Base-by-base conservation (phyloP, 2,797 vertebrate species). In the Nasua narica region DNA sequence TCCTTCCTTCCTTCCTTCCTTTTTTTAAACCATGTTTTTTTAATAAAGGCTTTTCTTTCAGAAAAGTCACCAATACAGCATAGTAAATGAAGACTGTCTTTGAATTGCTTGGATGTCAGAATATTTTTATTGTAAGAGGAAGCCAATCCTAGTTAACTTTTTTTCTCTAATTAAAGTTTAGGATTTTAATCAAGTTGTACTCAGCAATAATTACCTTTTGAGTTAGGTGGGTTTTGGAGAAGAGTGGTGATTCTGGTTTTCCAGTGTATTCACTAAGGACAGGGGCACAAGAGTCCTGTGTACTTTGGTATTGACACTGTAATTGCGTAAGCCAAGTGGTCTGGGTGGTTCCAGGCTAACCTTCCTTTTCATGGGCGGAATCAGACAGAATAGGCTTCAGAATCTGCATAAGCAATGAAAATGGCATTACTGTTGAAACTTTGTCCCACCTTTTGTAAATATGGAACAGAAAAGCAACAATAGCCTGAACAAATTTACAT, bases 371-470 rank as follows among this genome's bases (percentile, higher is more conserved):
- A 9, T 32, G 35, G 4, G 21, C 50, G 56, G 86, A 86, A 87
- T 35, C 10, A 74, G 58, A 56, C 29, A 89, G 46, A 87, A 15
- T 87, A 79, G 70, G 76, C 27, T 87, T 92, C 67, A 46, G 40
- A 94, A 48, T 81, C 40, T 27, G 25, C 21, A 69, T 29, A 91
- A 91, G n/a, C 72, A 93, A 70, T 65, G 79, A 90, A 79, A 92
- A 72, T 43, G 78, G 14, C 23, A 70, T 58, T 86, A 29, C 85
- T 83, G 0, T 96, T 65, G 79, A 92, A 91, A 87, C 65, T 52
- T 87, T 89, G 74, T 78, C 13, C 69, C 58, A 78, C 83, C 70
- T 95, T 95, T 95, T 96, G 88, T 93, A 94, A 96, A 96, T 69
- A 87, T 60, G 16, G 77, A 92, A 50, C 50, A 79, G 92, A 82